Conservation (phyloP, 1,140 invertebrate species). For the Campoletis sonorensis region DNA sequence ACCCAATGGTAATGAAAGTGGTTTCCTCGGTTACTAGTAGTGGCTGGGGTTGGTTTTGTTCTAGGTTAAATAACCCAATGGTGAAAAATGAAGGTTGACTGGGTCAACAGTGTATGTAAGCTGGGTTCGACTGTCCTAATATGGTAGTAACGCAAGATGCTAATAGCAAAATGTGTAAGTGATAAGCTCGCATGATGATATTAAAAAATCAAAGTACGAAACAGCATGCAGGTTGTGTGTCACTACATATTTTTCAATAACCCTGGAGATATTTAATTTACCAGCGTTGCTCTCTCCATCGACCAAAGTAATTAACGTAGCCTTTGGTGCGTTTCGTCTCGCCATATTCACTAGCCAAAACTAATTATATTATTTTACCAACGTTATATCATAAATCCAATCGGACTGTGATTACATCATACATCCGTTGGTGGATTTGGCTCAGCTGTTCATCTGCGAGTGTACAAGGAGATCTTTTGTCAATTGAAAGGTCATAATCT, state of each 20-base stretch:
- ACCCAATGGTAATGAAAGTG: too few species aligned
- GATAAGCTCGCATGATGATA: too few species aligned
- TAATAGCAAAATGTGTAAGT: too few species aligned
- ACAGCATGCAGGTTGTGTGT: not conserved
- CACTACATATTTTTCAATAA: not conserved
- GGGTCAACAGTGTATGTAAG: too few species aligned
- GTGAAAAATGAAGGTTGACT: too few species aligned
- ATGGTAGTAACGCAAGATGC: too few species aligned
- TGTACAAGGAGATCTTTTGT: not conserved
- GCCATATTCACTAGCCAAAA: not conserved
- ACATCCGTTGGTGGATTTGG: slow-evolving; percentile 5
- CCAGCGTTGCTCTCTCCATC: not conserved
- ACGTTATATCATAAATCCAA: slow-evolving; percentile 17
- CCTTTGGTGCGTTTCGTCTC: not conserved
- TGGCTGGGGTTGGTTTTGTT: too few species aligned
- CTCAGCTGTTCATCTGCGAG: not conserved
- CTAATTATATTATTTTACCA: slow-evolving; percentile 24
- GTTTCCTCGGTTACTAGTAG: too few species aligned
- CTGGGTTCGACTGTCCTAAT: too few species aligned
- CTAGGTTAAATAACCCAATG: too few species aligned
- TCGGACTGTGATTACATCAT: slow-evolving; percentile 7
- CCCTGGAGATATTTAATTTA: not conserved
- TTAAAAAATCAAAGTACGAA: not conserved
- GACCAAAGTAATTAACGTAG: not conserved
- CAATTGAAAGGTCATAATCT: not conserved